Evolutionary conservation across 2,888 invertebrate species (phyloP).

Genomic region (Podabrus alpinus): DNA sequence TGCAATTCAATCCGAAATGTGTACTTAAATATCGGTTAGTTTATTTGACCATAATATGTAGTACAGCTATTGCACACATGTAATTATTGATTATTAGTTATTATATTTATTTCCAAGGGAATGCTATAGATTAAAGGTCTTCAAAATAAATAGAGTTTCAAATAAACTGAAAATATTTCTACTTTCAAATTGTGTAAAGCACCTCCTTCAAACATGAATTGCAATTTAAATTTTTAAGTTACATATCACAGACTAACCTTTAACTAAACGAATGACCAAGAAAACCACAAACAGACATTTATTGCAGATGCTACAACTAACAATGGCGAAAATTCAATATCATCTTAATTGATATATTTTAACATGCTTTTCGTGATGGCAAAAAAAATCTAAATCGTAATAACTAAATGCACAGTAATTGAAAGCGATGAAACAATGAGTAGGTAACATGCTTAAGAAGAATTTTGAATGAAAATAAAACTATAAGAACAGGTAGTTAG

Average conservation of each 20-base stretch:
- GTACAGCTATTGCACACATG: no score
- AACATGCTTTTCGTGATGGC: neutral
- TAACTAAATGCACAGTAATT: neutral
- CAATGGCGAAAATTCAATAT: neutral
- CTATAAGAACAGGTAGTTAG: neutral
- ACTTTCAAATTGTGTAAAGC: neutral
- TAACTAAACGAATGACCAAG: neutral
- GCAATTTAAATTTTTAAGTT: neutral
- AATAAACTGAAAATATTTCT: no score
- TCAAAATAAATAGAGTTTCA: no score
- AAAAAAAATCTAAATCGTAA: neutral
- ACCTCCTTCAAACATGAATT: neutral
- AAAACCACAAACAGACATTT: conserved; percentile 4
- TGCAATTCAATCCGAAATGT: no score
- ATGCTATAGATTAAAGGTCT: neutral
- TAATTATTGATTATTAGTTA: no score
- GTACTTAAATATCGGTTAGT: neutral
- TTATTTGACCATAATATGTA: no score
- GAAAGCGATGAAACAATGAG: neutral
- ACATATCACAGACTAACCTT: neutral
- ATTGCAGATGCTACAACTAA: neutral
- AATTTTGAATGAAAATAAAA: neutral
- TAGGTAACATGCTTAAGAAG: neutral
- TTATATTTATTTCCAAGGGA: neutral
- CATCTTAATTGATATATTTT: neutral